Evolutionary conservation across 2,888 invertebrate genomes (phyloP).

Genomic region (Xanthia togata): DNA sequence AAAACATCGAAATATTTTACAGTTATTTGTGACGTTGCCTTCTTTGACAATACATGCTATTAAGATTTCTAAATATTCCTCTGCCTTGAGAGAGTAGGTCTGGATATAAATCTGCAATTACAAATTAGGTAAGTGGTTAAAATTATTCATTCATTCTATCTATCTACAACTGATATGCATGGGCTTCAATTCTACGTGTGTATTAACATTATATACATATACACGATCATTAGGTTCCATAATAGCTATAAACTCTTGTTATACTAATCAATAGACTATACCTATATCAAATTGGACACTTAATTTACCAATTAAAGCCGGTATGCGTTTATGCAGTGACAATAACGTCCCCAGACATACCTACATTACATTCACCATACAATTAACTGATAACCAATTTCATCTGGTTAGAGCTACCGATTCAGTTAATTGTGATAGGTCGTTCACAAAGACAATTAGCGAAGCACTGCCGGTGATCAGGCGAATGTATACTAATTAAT

Average conservation of each 20-base stretch:
- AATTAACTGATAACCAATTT: conserved; percentile 87
- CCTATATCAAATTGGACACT: conserved; percentile 51
- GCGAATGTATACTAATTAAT: conserved; percentile 32
- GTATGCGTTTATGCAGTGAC: conserved; percentile 53
- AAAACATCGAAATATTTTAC: background rate
- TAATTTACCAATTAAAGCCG: conserved; percentile 64
- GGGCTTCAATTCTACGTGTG: background rate
- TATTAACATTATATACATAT: conserved; percentile 7
- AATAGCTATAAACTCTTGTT: conserved; percentile 21
- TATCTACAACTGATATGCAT: background rate
- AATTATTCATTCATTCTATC: background rate
- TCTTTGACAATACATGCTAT: background rate
- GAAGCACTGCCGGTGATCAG: conserved; percentile 64
- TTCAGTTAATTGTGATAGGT: conserved; percentile 82
- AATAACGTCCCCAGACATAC: conserved; percentile 56
- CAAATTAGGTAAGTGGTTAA: background rate
- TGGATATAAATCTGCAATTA: background rate
- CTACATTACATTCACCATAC: conserved; percentile 64
- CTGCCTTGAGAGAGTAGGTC: background rate
- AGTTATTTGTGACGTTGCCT: background rate
- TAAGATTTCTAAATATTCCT: no score
- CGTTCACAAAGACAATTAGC: conserved; percentile 85
- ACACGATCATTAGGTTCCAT: background rate
- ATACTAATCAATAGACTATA: background rate
- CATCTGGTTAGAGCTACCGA: conserved; percentile 75